phyloP scores from a whole-genome alignment of 2,888 invertebrate species.

The Encarsia formosa region DNA sequence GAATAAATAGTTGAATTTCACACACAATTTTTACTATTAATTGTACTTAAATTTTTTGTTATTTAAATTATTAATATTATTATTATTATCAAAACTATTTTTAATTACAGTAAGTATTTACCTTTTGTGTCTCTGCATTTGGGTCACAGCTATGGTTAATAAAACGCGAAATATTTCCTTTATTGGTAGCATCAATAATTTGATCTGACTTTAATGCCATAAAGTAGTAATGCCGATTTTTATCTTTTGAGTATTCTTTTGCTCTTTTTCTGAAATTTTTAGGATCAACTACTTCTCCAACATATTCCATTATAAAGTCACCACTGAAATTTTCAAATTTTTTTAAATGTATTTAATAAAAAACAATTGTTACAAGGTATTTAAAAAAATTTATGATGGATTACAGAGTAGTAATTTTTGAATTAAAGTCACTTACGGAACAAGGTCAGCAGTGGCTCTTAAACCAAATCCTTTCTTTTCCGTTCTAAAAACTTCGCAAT shows the following conservation, averaged over 20 bases:
- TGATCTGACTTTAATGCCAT: constrained; percentile 93
- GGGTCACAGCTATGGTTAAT: constrained; percentile 99
- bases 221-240: constrained; percentile 92
- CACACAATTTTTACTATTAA: not conserved
- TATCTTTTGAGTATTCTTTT: constrained; percentile 82
- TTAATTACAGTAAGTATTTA: constrained; percentile 21
- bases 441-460: constrained; percentile 68
- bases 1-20: not conserved
- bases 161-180: constrained; percentile 94
- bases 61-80: no score
- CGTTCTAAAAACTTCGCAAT: constrained; percentile 83
- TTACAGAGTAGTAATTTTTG: constrained; percentile 1
- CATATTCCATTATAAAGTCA: constrained; percentile 96
- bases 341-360: constrained; percentile 8
- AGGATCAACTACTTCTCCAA: constrained; percentile 92
- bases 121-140: constrained; percentile 95
- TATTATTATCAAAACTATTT: no score
- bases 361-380: constrained; percentile 13
- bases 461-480: constrained; percentile 95
- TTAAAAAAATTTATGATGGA: constrained; percentile 30
- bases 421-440: constrained; percentile 58
- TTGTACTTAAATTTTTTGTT: no score
- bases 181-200: constrained; percentile 92
- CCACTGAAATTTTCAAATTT: no score
- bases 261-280: constrained; percentile 86